phyloP scores from a whole-genome alignment of 2,113 vertebrate genomes.

The Limanda limanda region DNA sequence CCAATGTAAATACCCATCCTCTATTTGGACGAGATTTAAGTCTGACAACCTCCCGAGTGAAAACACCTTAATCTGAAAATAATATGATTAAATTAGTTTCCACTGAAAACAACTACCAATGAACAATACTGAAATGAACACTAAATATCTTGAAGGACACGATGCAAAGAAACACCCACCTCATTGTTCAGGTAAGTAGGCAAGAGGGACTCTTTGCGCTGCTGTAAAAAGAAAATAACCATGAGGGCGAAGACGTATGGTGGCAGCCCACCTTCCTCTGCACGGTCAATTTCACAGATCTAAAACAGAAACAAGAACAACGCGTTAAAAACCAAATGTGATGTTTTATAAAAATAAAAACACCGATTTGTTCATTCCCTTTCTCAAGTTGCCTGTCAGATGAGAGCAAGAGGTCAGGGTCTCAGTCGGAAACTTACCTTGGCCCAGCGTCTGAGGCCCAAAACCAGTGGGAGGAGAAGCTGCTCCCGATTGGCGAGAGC shows the following conservation, averaged over 20 bases:
- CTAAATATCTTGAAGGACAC: not conserved
- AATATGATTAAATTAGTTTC: constrained; percentile 19
- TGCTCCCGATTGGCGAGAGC: constrained; percentile 83
- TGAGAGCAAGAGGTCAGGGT: not conserved
- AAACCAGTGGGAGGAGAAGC: constrained; percentile 84
- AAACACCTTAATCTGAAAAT: constrained; percentile 84
- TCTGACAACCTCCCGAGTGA: constrained; percentile 83
- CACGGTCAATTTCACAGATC: constrained; percentile 89
- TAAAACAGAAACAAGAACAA: constrained; percentile 54
- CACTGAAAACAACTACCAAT: not conserved
- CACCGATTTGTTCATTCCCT: not conserved
- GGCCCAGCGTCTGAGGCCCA: constrained; percentile 91
- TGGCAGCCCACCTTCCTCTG: constrained; percentile 93
- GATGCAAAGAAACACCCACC: constrained; percentile 72
- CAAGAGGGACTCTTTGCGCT: constrained; percentile 88
- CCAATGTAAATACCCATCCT: constrained; percentile 85
- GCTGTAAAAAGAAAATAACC: constrained; percentile 94
- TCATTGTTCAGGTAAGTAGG: constrained; percentile 91
- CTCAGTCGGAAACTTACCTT: constrained; percentile 78
- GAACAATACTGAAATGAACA: not conserved
- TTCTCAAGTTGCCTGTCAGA: not conserved
- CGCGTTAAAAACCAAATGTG: not conserved
- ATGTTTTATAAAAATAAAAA: too few relatives aligned
- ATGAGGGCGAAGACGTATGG: constrained; percentile 90
- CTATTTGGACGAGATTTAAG: constrained; percentile 84